A percentile compares a stretch with the other conserved stretches of the same genome.
Evolutionary conservation across 2,113 vertebrate genomes (phyloP).

Genomic region (Psephotus haematonotus): DNA sequence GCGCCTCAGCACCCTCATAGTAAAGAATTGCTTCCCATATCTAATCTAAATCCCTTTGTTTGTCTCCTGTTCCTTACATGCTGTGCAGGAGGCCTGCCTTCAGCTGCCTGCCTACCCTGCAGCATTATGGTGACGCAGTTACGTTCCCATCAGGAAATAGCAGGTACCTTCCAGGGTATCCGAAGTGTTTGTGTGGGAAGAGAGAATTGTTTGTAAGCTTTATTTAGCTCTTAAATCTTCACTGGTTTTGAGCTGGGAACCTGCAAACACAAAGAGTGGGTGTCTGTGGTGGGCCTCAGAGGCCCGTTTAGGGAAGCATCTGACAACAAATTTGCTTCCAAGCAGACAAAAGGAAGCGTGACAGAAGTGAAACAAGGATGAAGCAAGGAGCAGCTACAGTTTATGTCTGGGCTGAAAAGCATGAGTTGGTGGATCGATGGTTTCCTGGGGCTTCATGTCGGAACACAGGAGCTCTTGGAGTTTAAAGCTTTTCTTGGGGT

Average conservation of each 20-base stretch:
- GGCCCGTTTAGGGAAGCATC: neutral
- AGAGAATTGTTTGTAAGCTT: neutral
- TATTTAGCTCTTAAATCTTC: neutral
- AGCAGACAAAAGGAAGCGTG: neutral
- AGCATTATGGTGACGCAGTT: neutral
- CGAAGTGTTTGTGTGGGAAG: neutral
- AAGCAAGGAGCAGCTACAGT: neutral
- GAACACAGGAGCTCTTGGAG: neutral
- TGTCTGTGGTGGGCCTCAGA: neutral
- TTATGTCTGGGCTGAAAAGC: neutral
- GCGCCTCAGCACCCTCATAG: neutral
- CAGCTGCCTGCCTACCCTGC: neutral
- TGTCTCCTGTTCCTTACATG: neutral
- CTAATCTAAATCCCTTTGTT: neutral
- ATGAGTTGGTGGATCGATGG: fast-evolving
- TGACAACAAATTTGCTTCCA: neutral
- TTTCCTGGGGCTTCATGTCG: neutral
- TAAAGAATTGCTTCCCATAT: neutral
- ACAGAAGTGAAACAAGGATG: neutral
- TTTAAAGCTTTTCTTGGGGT: neutral
- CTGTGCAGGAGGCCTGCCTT: constrained; percentile 9
- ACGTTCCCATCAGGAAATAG: neutral
- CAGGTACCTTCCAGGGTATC: neutral
- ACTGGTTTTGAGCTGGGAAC: neutral
- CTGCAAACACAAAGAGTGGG: neutral